Base-by-base conservation (phyloP, 2,888 invertebrate genomes). In the Chrysodeixis includens region DNA sequence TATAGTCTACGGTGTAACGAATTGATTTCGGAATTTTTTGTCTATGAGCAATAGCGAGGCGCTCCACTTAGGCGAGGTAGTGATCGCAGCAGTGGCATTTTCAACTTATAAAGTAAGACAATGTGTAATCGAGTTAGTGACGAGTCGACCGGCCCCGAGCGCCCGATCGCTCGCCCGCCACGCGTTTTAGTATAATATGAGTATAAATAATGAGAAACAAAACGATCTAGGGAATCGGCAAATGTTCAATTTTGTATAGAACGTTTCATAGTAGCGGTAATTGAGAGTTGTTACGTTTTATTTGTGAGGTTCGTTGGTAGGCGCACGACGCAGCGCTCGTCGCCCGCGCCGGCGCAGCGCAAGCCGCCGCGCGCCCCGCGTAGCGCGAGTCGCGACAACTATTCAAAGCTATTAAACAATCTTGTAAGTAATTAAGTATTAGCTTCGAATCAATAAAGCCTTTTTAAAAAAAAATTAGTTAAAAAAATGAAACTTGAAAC, bases 161-260 rank as follows among this genome's bases (percentile, higher is more conserved):
- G 87, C 86, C 82, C 84, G 84, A 83, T 85, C 90, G 91, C 88
- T 87, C 90, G 91, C 91, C 90, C 88, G 91, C 92, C 93, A 90
- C 88, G 90, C 90, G 92, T 90, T 92, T 90, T 92, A 92, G 90
- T 88, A 84, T 83, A 83, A 78, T 76, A 81, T 71, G 72, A 79
- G 66, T 81, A 81, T 76, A 75, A 86, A 87, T 88, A 82, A 81
- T 77, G 81, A 83, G 79, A 87, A 86, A 89, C 89, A 88, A 89
- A 88, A 88, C 93, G 93, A 93, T 90, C 88, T 93, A 93, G 94
- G 85, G 90, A 90, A 92, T 93, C 93, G 93, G 91, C 93, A 90
- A n/a, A 93, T 92, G 94, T 94, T 94, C 94, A 94, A 93, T 94
- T 94, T 94, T 94, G 94, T 94, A 94, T 94, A 94, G 94, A 90